phyloP scores from a whole-genome alignment of 2,888 invertebrate species.

The Cantharis lateralis region DNA sequence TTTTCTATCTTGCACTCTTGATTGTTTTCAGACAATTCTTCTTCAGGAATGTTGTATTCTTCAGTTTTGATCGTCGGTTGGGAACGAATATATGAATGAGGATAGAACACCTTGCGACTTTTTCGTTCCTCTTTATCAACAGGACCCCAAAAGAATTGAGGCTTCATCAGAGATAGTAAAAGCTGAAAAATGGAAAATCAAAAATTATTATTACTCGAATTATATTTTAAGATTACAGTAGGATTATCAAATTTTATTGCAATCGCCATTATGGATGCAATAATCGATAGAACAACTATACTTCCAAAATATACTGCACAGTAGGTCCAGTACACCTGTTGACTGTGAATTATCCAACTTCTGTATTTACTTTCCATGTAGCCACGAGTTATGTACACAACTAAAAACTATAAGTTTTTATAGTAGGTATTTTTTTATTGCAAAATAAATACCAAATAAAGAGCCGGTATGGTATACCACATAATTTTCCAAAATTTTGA shows the following conservation, averaged over 20 bases:
- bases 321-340: not conserved
- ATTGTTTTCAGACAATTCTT: not conserved
- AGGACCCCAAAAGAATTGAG: slow-evolving; percentile 41
- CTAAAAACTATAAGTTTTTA: not conserved
- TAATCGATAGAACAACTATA: not conserved
- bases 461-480: slow-evolving; percentile 35
- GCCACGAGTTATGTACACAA: not conserved
- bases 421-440: not conserved
- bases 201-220: not conserved
- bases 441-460: slow-evolving; percentile 26
- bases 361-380: not conserved
- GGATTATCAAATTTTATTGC: slow-evolving; percentile 26
- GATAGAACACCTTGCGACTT: slow-evolving; percentile 34
- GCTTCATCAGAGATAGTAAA: slow-evolving; percentile 32
- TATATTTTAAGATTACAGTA: slow-evolving; percentile 17
- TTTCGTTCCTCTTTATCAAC: slow-evolving; percentile 25
- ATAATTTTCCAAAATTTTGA: slow-evolving; percentile 33
- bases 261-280: slow-evolving; percentile 26
- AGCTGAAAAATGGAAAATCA: not conserved
- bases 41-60: not conserved
- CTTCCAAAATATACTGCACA: not conserved
- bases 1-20: not conserved
- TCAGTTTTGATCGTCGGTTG: slow-evolving; percentile 18
- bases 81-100: slow-evolving; percentile 35
- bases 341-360: not conserved